These are phyloP conservation scores for Platycnemis pennipes DNA, from an alignment of 2,888 invertebrate genomes.

Conservation along the genomic window DNA sequence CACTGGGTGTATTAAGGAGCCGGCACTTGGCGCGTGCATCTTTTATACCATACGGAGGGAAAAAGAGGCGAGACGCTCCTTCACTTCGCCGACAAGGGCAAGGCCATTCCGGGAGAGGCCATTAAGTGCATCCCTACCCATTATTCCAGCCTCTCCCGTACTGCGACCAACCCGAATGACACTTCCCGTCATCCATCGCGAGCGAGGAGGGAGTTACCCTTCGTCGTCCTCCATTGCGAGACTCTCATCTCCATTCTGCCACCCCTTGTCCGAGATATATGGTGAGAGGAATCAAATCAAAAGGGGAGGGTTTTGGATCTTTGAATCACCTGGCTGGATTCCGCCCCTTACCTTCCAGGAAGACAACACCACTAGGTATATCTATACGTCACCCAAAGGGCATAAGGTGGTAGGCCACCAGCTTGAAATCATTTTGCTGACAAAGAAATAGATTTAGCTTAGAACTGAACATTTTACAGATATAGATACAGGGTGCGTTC, in stretches of 20 bases:
- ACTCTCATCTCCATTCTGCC: not conserved
- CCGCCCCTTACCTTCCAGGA: not conserved
- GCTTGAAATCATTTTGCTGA: too few relatives aligned
- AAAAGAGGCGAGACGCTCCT: not conserved
- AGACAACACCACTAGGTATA: too few relatives aligned
- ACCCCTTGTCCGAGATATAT: not conserved
- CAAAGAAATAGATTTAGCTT: too few relatives aligned
- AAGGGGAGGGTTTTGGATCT: not conserved
- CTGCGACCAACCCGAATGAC: not conserved
- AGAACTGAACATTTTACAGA: too few relatives aligned
- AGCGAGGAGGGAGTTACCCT: not conserved
- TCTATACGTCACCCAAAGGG: too few relatives aligned
- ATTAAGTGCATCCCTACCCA: slow-evolving; percentile 15
- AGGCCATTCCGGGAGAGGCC: not conserved
- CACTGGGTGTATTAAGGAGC: slow-evolving; percentile 1
- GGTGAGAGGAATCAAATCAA: not conserved
- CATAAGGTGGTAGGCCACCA: too few relatives aligned
- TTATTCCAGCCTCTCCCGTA: not conserved
- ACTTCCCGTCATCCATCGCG: not conserved
- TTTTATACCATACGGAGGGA: not conserved
- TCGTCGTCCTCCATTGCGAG: not conserved
- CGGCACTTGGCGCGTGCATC: not conserved
- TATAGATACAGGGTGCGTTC: too few relatives aligned
- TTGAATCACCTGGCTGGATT: not conserved
- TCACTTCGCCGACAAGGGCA: not conserved